Evolutionary conservation across 2,888 invertebrate species (phyloP).

Genomic region (Morpho deidamia): DNA sequence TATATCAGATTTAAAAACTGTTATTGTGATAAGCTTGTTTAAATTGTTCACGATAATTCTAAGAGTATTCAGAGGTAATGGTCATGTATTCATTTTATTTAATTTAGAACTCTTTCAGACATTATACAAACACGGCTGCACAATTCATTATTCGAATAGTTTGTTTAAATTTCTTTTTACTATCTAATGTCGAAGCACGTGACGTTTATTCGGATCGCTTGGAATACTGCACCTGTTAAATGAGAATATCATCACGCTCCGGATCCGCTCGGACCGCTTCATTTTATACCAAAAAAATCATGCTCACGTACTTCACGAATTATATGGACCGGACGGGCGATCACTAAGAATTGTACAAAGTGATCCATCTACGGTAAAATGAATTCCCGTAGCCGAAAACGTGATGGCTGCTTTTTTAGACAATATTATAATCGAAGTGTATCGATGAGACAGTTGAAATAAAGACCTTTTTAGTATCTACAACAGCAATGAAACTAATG

Average conservation of each 20-base stretch:
- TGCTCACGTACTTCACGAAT: slow-evolving; percentile 70
- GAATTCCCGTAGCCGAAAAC: slow-evolving; percentile 31
- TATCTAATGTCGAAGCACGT: slow-evolving; percentile 37
- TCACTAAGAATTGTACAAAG: slow-evolving; percentile 60
- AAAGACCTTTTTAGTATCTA: slow-evolving; percentile 1
- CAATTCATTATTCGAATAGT: too few species aligned
- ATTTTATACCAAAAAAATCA: slow-evolving; percentile 44
- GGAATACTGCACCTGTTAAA: slow-evolving; percentile 56
- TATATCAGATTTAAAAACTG: too few species aligned
- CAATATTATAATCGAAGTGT: slow-evolving; percentile 51
- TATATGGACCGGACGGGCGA: slow-evolving; percentile 58
- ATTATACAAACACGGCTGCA: too few species aligned
- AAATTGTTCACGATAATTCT: too few species aligned
- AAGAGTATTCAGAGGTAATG: too few species aligned
- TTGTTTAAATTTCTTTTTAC: neutral
- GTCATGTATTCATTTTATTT: too few species aligned
- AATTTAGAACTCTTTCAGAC: too few species aligned
- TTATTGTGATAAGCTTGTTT: too few species aligned
- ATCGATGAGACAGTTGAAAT: slow-evolving; percentile 7
- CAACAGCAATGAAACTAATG: too few species aligned
- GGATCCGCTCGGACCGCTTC: slow-evolving; percentile 35
- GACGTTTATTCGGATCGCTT: slow-evolving; percentile 41
- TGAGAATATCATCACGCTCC: slow-evolving; percentile 57
- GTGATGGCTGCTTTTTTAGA: slow-evolving; percentile 52
- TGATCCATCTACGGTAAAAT: slow-evolving; percentile 47